These are phyloP conservation scores for Onychomys leucogaster DNA, from an alignment of 2,797 vertebrate genomes.

Conservation along the genomic window DNA sequence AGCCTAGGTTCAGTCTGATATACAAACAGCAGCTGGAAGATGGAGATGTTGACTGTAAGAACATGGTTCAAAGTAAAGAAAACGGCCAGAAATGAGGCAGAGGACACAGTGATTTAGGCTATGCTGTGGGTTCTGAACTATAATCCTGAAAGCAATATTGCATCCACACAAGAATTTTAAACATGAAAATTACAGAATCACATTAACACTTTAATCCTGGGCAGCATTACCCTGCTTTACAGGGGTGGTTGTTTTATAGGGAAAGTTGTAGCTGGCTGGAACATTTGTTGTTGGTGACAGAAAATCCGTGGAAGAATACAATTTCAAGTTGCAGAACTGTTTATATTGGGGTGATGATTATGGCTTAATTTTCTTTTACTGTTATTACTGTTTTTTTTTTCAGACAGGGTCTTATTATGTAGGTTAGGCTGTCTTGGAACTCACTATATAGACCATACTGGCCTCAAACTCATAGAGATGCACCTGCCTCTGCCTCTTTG, in stretches of 20 bases:
- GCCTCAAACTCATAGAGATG: neutral
- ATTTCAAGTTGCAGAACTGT: conserved; percentile 34
- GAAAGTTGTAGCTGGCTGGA: neutral
- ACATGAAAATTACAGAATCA: conserved; percentile 3
- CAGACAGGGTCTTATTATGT: neutral
- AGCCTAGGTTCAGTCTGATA: neutral
- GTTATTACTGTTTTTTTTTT: neutral
- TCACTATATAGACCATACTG: neutral
- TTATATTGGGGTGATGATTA: conserved; percentile 35
- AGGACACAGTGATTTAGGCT: neutral
- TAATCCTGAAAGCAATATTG: neutral
- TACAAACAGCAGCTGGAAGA: neutral
- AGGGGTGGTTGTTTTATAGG: conserved; percentile 22
- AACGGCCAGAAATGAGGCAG: neutral
- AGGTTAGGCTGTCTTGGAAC: neutral
- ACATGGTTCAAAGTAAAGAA: neutral
- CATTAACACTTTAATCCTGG: neutral
- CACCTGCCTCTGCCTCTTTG: neutral
- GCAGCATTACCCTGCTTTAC: neutral
- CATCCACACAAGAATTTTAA: conserved; percentile 27
- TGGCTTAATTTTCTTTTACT: conserved; percentile 43
- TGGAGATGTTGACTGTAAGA: neutral
- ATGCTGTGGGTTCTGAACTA: neutral
- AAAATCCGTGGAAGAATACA: neutral
- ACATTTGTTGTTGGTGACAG: conserved; percentile 33